Conservation (phyloP, 2,888 invertebrate species). For the Fragum whitleyi region DNA sequence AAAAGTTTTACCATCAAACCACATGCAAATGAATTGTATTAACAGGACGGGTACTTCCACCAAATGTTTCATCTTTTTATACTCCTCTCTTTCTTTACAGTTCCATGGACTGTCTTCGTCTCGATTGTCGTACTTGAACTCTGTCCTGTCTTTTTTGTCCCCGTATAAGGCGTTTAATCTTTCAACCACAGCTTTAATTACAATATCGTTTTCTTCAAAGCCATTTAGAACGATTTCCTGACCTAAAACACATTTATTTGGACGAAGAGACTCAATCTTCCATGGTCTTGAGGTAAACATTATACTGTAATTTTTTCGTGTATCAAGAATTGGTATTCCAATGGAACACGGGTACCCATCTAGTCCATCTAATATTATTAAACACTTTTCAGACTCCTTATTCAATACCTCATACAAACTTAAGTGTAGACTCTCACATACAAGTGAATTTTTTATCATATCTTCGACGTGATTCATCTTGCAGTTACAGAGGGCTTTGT, state of each 20-base stretch:
- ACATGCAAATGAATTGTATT: constrained; percentile 25
- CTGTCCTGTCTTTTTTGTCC: not conserved
- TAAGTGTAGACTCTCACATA: not conserved
- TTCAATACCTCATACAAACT: not conserved
- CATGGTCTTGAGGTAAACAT: constrained; percentile 1
- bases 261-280: constrained; percentile 15
- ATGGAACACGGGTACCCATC: not conserved
- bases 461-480: not conserved
- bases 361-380: constrained; percentile 7
- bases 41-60: not conserved
- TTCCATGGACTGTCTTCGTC: no score
- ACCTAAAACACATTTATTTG: not conserved
- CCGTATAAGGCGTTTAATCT: not conserved
- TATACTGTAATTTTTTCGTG: not conserved
- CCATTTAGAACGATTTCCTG: not conserved
- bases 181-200: not conserved
- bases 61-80: not conserved
- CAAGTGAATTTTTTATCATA: not conserved
- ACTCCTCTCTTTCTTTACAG: not conserved
- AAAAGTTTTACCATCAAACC: constrained; percentile 9
- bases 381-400: no score
- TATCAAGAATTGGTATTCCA: not conserved
- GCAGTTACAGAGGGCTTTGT: not conserved
- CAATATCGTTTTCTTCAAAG: no score
- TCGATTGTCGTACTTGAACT: constrained; percentile 1